Conservation (phyloP, 2,888 invertebrate genomes). For the Ligdia adustata region DNA sequence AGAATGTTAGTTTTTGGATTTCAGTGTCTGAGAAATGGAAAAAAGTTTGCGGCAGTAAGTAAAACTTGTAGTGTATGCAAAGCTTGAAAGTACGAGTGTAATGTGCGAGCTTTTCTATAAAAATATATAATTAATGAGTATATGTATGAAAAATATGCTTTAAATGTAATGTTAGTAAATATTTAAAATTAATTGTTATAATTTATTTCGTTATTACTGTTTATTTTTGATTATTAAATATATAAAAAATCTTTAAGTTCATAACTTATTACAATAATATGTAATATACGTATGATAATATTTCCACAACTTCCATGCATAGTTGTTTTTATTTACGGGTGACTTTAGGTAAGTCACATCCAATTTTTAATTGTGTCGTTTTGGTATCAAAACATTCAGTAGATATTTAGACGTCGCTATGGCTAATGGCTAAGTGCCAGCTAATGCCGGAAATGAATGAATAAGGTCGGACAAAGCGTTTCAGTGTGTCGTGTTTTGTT, state of each 20-base stretch:
- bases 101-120: slow-evolving; percentile 43
- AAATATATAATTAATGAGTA: slow-evolving; percentile 18
- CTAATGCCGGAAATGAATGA: slow-evolving; percentile 8
- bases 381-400: not conserved
- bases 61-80: slow-evolving; percentile 69
- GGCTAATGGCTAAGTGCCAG: slow-evolving; percentile 7
- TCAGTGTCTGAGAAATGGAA: slow-evolving; percentile 82
- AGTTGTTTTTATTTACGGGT: not conserved
- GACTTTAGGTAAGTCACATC: not conserved
- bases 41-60: slow-evolving; percentile 82
- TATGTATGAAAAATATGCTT: slow-evolving; percentile 17
- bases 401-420: not conserved
- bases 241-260: too few relatives aligned
- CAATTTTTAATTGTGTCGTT: not conserved
- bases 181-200: slow-evolving; percentile 8
- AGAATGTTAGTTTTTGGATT: slow-evolving; percentile 79
- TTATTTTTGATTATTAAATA: too few relatives aligned
- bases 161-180: slow-evolving; percentile 14
- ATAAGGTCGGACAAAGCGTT: slow-evolving; percentile 20
- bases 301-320: too few relatives aligned
- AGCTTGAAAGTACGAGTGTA: slow-evolving; percentile 53
- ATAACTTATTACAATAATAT: too few relatives aligned
- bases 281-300: too few relatives aligned
- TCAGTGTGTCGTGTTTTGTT: slow-evolving; percentile 1
- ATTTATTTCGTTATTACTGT: too few relatives aligned